Base-by-base conservation (phyloP, 2,797 vertebrate species). In the Allenopithecus nigroviridis region DNA sequence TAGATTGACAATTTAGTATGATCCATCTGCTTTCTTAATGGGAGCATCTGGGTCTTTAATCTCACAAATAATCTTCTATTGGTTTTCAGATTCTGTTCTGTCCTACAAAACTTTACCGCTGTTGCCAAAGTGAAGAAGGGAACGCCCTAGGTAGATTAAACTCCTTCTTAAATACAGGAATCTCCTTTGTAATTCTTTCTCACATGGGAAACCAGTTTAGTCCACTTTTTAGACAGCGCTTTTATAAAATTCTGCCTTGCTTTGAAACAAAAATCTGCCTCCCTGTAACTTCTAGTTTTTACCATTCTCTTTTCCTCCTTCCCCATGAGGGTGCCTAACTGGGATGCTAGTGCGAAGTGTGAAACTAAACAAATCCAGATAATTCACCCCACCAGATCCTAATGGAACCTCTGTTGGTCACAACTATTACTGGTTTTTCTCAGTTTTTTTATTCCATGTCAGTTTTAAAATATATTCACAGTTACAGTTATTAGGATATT, bases 121-220 rank as follows among this genome's bases (percentile, higher is more conserved):
- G 48, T 68, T 43, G n/a, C 55, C 70, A 80, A 85, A 97, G 74
- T 86, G 80, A 84, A 48, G 41, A 87, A 94, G 8, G 46, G 39
- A 85, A 84, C 8, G 59, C 21, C 26, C 10, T 28, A 28, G 3
- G 33, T 33, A 76, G 21, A 84, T 41, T 75, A 72, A 53, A 78
- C 81, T 88, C 41, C 87, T 74, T 61, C 19, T 85, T 90, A 95
- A 79, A 57, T 81, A 17, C 14, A 26, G 5, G 46, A 30, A 33
- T 79, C 36, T 85, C 50, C 33, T 95, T 30, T 97, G 28, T 88
- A 75, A 90, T 88, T 92, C 81, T 91, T 93, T 87, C 50, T 93
- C 78, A 83, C 30, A 74, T 59, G n/a, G 21, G 89, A 96, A 94
- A 68, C n/a, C 59, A 75, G 16, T 84, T 95, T 70, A 8, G 13